Evolutionary conservation across 35 echinoderm and acorn worm genomes (phyloP), one percentile per base, ranked within the genome.

Genomic region (Apostichopus californicus): DNA sequence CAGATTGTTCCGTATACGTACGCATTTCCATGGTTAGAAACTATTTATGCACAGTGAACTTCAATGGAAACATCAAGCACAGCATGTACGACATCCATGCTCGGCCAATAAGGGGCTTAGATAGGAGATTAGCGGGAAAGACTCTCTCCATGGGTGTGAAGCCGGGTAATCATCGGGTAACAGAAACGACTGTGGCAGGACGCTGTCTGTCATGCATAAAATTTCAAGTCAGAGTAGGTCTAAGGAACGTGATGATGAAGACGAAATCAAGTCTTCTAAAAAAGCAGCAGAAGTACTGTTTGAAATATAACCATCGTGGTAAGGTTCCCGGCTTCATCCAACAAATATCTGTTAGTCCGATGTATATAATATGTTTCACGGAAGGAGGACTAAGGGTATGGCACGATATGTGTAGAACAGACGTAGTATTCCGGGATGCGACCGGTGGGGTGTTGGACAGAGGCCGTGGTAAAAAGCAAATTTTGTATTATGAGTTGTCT

Each of bases 311-410:
- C 26, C 20, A 5, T 18, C 26, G 46, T 54, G 34, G 57, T 5
- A 90, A 1, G 71, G 66, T 90, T 12, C 60, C 60, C 9, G 87
- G 87, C 5, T 90, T 90, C 15, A 90, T 90, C 52, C 87, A 90
- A 72, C 66, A 75, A 5, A 46, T 90, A 72, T 71, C 60, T 72
- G 4, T 73, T 7, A 5, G 14, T 6, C 87, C 87, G 1, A 72
- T 90, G 21, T 66, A 71, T 25, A 18, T 90, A 5, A 73, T 90
- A 7, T 90, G 87, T 53, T 90, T 90, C 52, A 90, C 87, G 12
- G 87, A 90, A 72, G 46, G 20, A 46, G 87, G 87, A 10, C 5
- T 90, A 10, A 59, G 87, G 22, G 60, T 90, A 46, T 75, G 87
- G 87, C 87, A 90, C 46, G 87, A 90, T 20, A 28, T 72, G 18